Percentiles rank a stretch among this genome's conserved stretches.
These are phyloP conservation scores for Thomomys bottae DNA, from an alignment of 2,113 vertebrate species.

Conservation along the genomic window DNA sequence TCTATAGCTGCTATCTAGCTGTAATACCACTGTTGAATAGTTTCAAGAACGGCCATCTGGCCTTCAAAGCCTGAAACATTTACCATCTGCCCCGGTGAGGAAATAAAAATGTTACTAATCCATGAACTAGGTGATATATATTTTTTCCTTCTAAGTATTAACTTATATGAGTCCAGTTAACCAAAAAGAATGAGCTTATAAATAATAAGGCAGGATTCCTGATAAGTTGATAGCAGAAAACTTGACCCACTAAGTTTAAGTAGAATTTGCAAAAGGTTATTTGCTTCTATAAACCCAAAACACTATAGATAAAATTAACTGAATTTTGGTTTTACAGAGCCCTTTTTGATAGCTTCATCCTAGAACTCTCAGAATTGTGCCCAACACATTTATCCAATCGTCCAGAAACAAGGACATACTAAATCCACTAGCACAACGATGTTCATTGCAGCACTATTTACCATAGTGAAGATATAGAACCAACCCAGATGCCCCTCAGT, in stretches of 20 bases:
- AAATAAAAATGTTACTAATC: not conserved
- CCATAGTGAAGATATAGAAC: too few species aligned
- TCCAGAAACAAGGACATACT: too few species aligned
- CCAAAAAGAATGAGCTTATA: not conserved
- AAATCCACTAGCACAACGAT: too few species aligned
- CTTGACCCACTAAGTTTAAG: not conserved
- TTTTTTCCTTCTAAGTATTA: not conserved
- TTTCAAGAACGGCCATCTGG: not conserved
- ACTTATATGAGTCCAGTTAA: not conserved
- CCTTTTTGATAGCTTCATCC: not conserved
- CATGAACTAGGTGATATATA: not conserved
- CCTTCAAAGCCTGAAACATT: not conserved
- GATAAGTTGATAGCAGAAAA: not conserved
- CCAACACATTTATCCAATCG: too few species aligned
- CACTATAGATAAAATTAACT: not conserved
- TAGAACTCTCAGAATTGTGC: not conserved
- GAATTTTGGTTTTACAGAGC: not conserved
- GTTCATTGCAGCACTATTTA: too few species aligned
- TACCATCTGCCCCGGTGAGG: not conserved
- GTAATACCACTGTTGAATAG: not conserved
- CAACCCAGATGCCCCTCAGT: too few species aligned
- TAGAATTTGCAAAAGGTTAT: not conserved
- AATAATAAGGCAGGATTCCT: not conserved
- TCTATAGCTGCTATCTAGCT: not conserved
- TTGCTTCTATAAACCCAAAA: slow-evolving; percentile 7